A percentile compares a stretch with the other conserved stretches of the same genome.
phyloP scores from a whole-genome alignment of 2,113 vertebrate genomes.

The Etheostoma cragini region DNA sequence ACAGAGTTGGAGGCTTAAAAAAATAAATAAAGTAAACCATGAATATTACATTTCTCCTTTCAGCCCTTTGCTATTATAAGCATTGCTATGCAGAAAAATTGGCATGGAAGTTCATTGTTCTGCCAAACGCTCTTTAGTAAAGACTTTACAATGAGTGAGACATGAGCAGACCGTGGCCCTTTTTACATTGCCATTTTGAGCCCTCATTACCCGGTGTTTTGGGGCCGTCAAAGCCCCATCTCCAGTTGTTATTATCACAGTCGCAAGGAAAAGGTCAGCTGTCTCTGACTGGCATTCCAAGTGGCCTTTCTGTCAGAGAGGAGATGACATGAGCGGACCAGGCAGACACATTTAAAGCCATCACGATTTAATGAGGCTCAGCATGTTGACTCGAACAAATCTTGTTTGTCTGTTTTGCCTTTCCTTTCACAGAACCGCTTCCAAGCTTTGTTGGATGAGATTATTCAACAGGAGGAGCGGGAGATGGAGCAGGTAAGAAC shows the following conservation, averaged over 20 bases:
- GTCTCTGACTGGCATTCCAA: constrained; percentile 73
- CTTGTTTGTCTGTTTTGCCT: constrained; percentile 45
- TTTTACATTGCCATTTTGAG: constrained; percentile 65
- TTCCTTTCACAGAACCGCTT: constrained; percentile 89
- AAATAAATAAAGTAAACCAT: not conserved
- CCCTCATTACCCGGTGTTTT: constrained; percentile 50
- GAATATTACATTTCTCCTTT: constrained; percentile 32
- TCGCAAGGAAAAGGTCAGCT: constrained; percentile 78
- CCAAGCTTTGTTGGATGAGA: constrained; percentile 94
- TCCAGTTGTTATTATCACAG: constrained; percentile 70
- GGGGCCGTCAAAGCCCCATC: constrained; percentile 63
- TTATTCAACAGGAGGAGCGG: constrained; percentile 94
- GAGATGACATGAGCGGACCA: constrained; percentile 59
- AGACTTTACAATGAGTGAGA: constrained; percentile 56
- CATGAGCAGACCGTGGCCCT: constrained; percentile 53
- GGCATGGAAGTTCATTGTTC: constrained; percentile 34
- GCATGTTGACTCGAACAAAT: constrained; percentile 55
- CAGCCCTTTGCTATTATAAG: constrained; percentile 15
- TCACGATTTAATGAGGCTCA: constrained; percentile 68
- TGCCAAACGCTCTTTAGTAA: constrained; percentile 45
- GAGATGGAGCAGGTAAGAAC: constrained; percentile 94
- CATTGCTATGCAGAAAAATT: constrained; percentile 17
- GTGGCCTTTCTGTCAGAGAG: constrained; percentile 71
- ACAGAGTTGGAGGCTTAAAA: constrained; percentile 11
- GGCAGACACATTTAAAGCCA: constrained; percentile 56